phyloP scores from a whole-genome alignment of 2,797 vertebrate genomes.

The Myoxocephalus aenaeus region DNA sequence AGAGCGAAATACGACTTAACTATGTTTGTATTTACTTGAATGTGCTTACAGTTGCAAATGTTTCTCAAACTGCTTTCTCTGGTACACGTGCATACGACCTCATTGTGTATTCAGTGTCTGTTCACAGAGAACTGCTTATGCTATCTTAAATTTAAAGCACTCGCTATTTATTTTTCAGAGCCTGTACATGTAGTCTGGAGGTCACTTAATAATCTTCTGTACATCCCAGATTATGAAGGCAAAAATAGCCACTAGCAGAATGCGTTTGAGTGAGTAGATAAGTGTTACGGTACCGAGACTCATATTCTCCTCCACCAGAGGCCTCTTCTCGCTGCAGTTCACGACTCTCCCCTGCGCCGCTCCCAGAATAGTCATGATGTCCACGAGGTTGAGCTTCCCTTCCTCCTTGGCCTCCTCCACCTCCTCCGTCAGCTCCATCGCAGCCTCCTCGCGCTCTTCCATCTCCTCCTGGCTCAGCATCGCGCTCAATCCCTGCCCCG shows the following conservation, averaged over 20 bases:
- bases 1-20: background rate
- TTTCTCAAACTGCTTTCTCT: conserved; percentile 25
- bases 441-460: conserved; percentile 81
- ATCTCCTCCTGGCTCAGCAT: conserved; percentile 81
- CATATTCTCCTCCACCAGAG: conserved; percentile 86
- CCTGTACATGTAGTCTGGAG: conserved; percentile 7
- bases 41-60: conserved; percentile 3
- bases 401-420: conserved; percentile 84
- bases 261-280: conserved; percentile 83
- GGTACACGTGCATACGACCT: conserved; percentile 8
- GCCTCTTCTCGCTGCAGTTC: conserved; percentile 83
- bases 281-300: conserved; percentile 86
- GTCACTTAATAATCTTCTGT: conserved; percentile 84
- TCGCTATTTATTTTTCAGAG: conserved; percentile 29
- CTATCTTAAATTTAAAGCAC: conserved; percentile 13
- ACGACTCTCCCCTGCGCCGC: conserved; percentile 86
- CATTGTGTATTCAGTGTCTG: conserved; percentile 25
- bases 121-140: conserved; percentile 11
- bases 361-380: conserved; percentile 96
- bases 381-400: conserved; percentile 90
- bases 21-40: conserved; percentile 9
- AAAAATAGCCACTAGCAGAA: conserved; percentile 80
- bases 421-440: conserved; percentile 82
- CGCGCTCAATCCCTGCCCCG: conserved; percentile 58
- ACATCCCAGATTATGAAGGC: conserved; percentile 86